Percentiles rank a stretch among this genome's conserved stretches.
Evolutionary conservation across 2,888 invertebrate genomes (phyloP).

Genomic region (Ochropleura plecta): DNA sequence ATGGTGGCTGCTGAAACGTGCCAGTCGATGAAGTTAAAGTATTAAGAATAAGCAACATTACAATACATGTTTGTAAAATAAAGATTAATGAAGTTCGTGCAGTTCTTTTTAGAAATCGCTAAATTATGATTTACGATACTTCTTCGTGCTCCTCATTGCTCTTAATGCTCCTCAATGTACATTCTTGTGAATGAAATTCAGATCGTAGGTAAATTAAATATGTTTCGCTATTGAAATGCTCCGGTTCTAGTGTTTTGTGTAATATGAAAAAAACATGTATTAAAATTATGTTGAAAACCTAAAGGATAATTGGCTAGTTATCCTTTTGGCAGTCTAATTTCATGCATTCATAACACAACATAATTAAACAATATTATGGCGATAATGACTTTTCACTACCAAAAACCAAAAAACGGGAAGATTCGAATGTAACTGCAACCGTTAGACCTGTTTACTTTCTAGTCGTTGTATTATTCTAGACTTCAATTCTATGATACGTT

Average conservation of each 20-base stretch:
- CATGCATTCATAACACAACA: conserved; percentile 13
- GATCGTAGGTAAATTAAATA: conserved; percentile 21
- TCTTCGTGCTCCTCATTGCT: conserved; percentile 47
- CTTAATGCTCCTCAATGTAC: conserved; percentile 49
- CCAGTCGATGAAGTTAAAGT: conserved; percentile 5
- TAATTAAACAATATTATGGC: not conserved
- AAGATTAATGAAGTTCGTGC: conserved; percentile 45
- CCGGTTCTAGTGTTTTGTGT: not conserved
- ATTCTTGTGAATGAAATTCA: conserved; percentile 35
- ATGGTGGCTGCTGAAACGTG: conserved; percentile 3
- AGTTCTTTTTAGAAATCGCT: conserved; percentile 56
- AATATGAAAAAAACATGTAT: not conserved
- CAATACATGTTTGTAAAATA: conserved; percentile 26
- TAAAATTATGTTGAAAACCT: not conserved
- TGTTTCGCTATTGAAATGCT: not conserved
- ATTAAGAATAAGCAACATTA: conserved; percentile 7
- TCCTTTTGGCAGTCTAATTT: no score
- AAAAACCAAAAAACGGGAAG: conserved; percentile 11
- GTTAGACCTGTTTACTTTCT: not conserved
- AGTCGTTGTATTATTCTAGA: conserved; percentile 7
- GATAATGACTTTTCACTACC: not conserved
- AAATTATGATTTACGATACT: conserved; percentile 44
- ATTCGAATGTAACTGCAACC: conserved; percentile 5
- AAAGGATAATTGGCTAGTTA: not conserved
- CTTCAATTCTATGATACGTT: conserved; percentile 28